A percentile compares a stretch with the other conserved stretches of the same genome.
Conservation (phyloP, 2,888 invertebrate genomes). For the Andricus quercusramuli region DNA sequence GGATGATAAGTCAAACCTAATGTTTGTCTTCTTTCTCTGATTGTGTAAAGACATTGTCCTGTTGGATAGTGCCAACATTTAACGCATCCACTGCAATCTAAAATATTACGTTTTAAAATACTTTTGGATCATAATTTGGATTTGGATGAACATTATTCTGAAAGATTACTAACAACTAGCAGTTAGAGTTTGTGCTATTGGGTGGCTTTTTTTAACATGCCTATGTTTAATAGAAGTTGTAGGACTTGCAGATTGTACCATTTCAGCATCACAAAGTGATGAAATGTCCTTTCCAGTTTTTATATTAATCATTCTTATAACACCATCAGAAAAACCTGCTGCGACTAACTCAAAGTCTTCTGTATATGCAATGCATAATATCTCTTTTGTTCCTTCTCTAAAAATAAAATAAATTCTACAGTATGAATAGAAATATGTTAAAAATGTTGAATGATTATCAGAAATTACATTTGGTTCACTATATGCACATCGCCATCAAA, state of each 20-base stretch:
- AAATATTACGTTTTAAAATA: background rate
- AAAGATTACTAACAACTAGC: slow-evolving; percentile 80
- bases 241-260: slow-evolving; percentile 80
- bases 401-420: slow-evolving; percentile 41
- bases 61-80: slow-evolving; percentile 86
- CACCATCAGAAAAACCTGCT: slow-evolving; percentile 83
- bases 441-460: background rate
- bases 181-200: slow-evolving; percentile 81
- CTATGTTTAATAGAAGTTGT: slow-evolving; percentile 83
- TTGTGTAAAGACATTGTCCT: slow-evolving; percentile 83
- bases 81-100: slow-evolving; percentile 84
- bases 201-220: slow-evolving; percentile 81
- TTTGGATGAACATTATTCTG: background rate
- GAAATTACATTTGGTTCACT: slow-evolving; percentile 22
- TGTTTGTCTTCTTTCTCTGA: slow-evolving; percentile 84
- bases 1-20: slow-evolving; percentile 84
- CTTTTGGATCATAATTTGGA: background rate
- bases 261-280: slow-evolving; percentile 81
- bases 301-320: slow-evolving; percentile 81
- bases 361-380: slow-evolving; percentile 83
- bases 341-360: slow-evolving; percentile 82
- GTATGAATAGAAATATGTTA: background rate
- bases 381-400: slow-evolving; percentile 80
- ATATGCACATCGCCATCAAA: slow-evolving; percentile 33
- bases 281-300: slow-evolving; percentile 79